Evolutionary conservation across 2,113 vertebrate species (phyloP).

Genomic region (Physeter macrocephalus): DNA sequence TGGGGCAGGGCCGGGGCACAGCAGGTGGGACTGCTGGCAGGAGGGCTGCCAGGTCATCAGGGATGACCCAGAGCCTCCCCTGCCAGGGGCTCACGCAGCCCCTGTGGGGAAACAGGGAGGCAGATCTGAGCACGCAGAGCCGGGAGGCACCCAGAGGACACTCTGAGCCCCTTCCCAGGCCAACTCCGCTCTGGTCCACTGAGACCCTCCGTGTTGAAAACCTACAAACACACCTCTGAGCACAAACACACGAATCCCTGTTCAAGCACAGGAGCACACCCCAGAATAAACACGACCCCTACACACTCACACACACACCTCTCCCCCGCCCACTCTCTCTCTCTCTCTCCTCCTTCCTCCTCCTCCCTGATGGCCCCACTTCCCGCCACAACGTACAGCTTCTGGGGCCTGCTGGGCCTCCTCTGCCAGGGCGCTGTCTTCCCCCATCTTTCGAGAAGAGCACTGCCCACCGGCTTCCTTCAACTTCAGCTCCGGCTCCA

Average conservation of each 20-base stretch:
- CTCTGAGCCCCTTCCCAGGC: background rate
- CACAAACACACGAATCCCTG: background rate
- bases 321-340: too few species aligned
- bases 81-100: background rate
- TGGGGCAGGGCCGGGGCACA: background rate
- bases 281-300: too few species aligned
- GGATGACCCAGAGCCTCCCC: background rate
- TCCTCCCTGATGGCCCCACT: background rate
- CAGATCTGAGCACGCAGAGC: background rate
- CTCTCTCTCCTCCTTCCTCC: background rate
- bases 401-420: constrained; percentile 21
- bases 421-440: background rate
- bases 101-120: background rate
- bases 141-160: background rate
- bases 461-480: background rate
- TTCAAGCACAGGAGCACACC: background rate
- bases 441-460: constrained; percentile 24
- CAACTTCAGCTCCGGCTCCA: background rate
- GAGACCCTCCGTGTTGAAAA: background rate
- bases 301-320: background rate
- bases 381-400: constrained; percentile 41
- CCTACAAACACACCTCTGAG: background rate
- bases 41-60: too few species aligned
- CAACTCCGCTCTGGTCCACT: too few species aligned
- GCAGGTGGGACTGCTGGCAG: background rate